phyloP scores from a whole-genome alignment of 2,797 vertebrate species.

The Semotilus atromaculatus region DNA sequence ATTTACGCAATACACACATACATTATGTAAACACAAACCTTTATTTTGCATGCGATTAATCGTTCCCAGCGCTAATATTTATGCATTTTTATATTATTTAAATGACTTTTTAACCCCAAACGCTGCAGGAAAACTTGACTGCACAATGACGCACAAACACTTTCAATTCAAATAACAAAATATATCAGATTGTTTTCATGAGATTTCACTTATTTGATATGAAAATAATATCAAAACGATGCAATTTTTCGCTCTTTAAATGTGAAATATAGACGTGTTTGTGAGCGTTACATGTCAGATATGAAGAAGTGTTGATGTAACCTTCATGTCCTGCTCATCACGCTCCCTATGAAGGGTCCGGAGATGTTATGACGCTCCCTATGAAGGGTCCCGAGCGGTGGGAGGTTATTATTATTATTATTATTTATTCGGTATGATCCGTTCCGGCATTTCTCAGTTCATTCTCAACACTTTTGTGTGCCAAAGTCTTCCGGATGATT shows the following conservation, averaged over 20 bases:
- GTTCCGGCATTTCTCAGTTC: not conserved
- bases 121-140: not conserved
- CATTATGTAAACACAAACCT: too few species aligned
- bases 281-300: not conserved
- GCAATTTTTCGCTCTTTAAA: too few species aligned
- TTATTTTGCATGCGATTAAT: too few species aligned
- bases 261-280: not conserved
- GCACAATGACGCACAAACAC: not conserved
- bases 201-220: not conserved
- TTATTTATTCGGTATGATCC: not conserved
- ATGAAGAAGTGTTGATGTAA: not conserved
- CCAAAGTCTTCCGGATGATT: slow-evolving; percentile 26
- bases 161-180: not conserved
- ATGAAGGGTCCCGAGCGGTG: not conserved
- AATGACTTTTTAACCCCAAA: not conserved
- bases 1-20: too few species aligned
- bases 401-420: not conserved
- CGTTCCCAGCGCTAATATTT: too few species aligned
- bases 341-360: not conserved
- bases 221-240: too few species aligned
- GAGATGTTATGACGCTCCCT: not conserved
- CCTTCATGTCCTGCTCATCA: not conserved
- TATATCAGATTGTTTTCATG: not conserved
- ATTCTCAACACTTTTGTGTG: too few species aligned
- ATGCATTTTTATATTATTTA: not conserved